Base-by-base conservation (phyloP, 37 sponge, comb jelly and placozoan species). In the Beroe forskalii region DNA sequence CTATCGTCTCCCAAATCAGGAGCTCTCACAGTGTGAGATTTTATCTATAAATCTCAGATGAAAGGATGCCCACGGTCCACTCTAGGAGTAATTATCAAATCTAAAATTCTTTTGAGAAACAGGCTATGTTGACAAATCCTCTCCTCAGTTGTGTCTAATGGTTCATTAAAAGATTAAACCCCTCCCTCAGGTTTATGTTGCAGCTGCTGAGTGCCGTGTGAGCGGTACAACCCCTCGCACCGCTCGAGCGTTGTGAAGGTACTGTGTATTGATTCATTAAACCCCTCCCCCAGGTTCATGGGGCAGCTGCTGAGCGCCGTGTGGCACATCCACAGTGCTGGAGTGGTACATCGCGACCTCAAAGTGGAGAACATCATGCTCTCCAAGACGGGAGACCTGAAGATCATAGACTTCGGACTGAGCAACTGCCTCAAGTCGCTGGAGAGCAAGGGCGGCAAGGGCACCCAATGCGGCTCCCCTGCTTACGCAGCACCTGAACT, bases 401-500 rank as follows among this genome's bases (percentile, higher is more conserved):
- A 93, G 72, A 90, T 93, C 12, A 93, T 67, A 64, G 92, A 92
- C 55, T 92, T 92, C 40, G 92, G 92, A 23, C 90, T 92, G 32
- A 92, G 92, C 69, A 92, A 89, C 72, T 37, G 41, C 20, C 38
- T 62, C 37, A 89, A 91, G 22, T 32, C 89, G 0, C 43, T 55
- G 41, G 37, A 48, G 39, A 48, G 40, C 20, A 91, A 38, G 61
- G 72, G 62, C 4, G 63, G 62, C 4, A 35, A n/a, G 30, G 90
- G 92, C 61, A 92, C 93, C 3, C 93, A 92, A 72, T 93, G 93
- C 62, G 93, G 93, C 6, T 92, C 92, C 0, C 93, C 93, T 3
- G 90, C 92, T 31, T 93, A 93, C 63, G 92, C 93, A 40, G 92
- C 93, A 33, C 93, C 93, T 1, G 93, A 93, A 67, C 41, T 93